Percentiles rank a stretch among this genome's conserved stretches.
Conservation (phyloP, 1,140 invertebrate species). For the Ylistrum balloti region DNA sequence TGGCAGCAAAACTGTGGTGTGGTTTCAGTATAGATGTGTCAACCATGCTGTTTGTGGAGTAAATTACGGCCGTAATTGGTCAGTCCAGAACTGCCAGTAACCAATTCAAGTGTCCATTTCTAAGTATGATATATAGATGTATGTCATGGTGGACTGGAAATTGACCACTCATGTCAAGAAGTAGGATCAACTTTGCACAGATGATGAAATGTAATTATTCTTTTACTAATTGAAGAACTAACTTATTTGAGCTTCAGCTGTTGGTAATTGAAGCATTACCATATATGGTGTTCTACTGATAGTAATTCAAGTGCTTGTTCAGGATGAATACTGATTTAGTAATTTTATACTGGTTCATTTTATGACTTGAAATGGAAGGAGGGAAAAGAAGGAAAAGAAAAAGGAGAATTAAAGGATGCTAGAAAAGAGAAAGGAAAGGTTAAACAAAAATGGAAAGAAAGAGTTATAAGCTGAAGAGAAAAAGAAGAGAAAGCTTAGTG, state of each 20-base stretch:
- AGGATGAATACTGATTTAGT: not conserved
- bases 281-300: not conserved
- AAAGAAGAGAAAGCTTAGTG: too few species aligned
- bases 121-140: slow-evolving; percentile 40
- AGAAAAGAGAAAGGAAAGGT: too few species aligned
- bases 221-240: not conserved
- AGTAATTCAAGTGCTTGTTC: not conserved
- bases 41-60: not conserved
- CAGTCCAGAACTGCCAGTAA: not conserved
- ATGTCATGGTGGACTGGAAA: not conserved
- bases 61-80: not conserved
- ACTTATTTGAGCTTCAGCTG: not conserved
- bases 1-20: not conserved
- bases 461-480: too few species aligned
- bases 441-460: too few species aligned
- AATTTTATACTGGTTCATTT: not conserved
- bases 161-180: not conserved
- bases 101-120: not conserved
- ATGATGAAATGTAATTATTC: slow-evolving; percentile 29
- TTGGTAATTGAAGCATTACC: slow-evolving; percentile 1
- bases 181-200: not conserved
- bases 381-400: too few species aligned
- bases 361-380: too few species aligned
- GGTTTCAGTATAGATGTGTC: not conserved
- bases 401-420: too few species aligned